A percentile compares a stretch with the other conserved stretches of the same genome.
Evolutionary conservation across 2,888 invertebrate genomes (phyloP).

Genomic region (Cheilosia impressa): DNA sequence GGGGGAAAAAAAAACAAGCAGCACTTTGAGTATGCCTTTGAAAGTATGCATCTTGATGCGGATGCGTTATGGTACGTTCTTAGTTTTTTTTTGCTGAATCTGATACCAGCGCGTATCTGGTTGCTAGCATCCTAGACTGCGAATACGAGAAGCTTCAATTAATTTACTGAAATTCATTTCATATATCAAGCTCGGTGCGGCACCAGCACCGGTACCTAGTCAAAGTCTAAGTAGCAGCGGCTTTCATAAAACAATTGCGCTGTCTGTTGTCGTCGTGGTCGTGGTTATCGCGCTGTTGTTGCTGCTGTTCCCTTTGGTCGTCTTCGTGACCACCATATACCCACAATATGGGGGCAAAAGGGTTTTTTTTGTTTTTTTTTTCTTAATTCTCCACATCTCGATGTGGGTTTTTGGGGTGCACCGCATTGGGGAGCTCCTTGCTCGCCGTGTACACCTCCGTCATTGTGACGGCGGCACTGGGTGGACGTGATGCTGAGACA

Average conservation of each 20-base stretch:
- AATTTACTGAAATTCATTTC: conserved; percentile 67
- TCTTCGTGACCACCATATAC: conserved; percentile 47
- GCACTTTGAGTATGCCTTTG: conserved; percentile 22
- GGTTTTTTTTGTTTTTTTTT: conserved; percentile 11
- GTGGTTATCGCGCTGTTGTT: conserved; percentile 45
- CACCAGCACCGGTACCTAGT: neutral
- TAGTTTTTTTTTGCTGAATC: conserved; percentile 48
- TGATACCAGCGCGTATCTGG: conserved; percentile 64
- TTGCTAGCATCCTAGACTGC: conserved; percentile 43
- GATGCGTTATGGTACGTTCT: conserved; percentile 64
- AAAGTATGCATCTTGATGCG: conserved; percentile 55
- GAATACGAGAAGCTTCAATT: conserved; percentile 72
- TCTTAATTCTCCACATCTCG: conserved; percentile 4
- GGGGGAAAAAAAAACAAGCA: conserved; percentile 7
- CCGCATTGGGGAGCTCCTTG: conserved; percentile 25
- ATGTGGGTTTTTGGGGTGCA: conserved; percentile 51
- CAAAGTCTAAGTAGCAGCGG: neutral
- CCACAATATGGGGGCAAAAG: neutral
- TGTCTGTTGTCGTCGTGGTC: conserved; percentile 26
- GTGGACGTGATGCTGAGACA: conserved; percentile 51
- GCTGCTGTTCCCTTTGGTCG: conserved; percentile 31
- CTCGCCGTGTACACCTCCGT: conserved; percentile 3
- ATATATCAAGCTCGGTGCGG: conserved; percentile 50
- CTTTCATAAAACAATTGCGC: conserved; percentile 61
- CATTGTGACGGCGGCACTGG: conserved; percentile 23